These are phyloP conservation scores for Uria aalge DNA, from an alignment of 2,113 vertebrate genomes.

Conservation along the genomic window DNA sequence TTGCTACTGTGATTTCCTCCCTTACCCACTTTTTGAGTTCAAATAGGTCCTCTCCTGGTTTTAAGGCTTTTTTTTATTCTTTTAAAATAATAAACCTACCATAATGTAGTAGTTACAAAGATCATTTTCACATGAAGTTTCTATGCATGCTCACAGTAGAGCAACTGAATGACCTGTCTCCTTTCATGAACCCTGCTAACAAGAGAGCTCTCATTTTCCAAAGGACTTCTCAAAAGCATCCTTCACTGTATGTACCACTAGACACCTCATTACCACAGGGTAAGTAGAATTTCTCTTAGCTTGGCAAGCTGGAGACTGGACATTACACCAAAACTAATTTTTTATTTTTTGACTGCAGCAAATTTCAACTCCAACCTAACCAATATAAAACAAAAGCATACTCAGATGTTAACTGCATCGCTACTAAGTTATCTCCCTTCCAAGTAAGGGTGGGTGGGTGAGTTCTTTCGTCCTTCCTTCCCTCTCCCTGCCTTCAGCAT, in stretches of 20 bases:
- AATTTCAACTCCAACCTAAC: not conserved
- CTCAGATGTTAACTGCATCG: not conserved
- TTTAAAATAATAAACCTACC: not conserved
- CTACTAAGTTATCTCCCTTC: not conserved
- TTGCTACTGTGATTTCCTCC: not conserved
- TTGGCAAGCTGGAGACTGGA: not conserved
- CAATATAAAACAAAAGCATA: not conserved
- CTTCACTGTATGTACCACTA: not conserved
- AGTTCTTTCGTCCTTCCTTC: not conserved
- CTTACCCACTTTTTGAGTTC: not conserved
- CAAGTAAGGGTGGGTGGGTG: not conserved
- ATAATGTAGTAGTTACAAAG: not conserved
- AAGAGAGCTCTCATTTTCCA: not conserved
- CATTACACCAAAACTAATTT: not conserved
- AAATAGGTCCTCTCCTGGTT: not conserved
- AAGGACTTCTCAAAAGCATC: not conserved
- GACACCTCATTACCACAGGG: not conserved
- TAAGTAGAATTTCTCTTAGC: not conserved
- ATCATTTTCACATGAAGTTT: not conserved
- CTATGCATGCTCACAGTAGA: not conserved
- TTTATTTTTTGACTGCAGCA: not conserved
- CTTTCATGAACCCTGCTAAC: not conserved
- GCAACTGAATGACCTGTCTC: not conserved
- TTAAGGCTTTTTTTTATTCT: not conserved
- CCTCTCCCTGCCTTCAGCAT: not conserved